Evolutionary conservation across 2,888 invertebrate genomes (phyloP), one percentile per base, ranked within the genome.

Genomic region (Drosophila kanekoi): DNA sequence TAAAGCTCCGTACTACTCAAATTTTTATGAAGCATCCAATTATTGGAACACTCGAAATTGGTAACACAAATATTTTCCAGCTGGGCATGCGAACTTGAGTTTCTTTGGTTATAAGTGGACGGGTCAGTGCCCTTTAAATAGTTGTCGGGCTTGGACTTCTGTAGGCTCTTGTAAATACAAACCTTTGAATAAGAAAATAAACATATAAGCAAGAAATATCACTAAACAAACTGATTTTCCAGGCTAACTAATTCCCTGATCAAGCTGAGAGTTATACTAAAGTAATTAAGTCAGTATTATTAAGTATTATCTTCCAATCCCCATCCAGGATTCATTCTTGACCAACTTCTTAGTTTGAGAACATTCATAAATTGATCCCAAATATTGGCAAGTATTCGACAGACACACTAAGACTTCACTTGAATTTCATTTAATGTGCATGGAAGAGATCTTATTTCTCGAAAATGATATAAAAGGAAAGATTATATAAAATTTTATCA

Each of bases 21-120:
- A 6, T 77, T 81, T 47, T 82, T 87, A 49, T 96, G 96, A 35
- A 97, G 91, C 81, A 97, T 94, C 97, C 97, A 97, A 91, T 97
- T 94, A 84, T 94, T 95, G 28, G 79, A 89, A 6, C 83, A 76
- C 59, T 87, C 83, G 18, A 75, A 64, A 20, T 65, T 75, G 13
- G 56, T 48, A 23, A 16, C 44, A 18, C 48, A 35, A 18, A 28
- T 37, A 20, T 40, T 52, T 28, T 66, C 58, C 2, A 43, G 37
- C 9, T 63, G 16, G 23, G n/a, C 44, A 18, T 57, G 44, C 5
- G 54, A 20, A 10, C 10, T 49, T 1, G 59, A n/a, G 41, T 52
- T 72, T 61, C 57, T 64, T 44, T 47, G 54, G 60, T 37, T 38
- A 32, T 47, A 40, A 6, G 66, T 43, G 5, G 66, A 47, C 33